Conservation (phyloP, 2,113 vertebrate genomes). For the Bolborhynchus lineola region DNA sequence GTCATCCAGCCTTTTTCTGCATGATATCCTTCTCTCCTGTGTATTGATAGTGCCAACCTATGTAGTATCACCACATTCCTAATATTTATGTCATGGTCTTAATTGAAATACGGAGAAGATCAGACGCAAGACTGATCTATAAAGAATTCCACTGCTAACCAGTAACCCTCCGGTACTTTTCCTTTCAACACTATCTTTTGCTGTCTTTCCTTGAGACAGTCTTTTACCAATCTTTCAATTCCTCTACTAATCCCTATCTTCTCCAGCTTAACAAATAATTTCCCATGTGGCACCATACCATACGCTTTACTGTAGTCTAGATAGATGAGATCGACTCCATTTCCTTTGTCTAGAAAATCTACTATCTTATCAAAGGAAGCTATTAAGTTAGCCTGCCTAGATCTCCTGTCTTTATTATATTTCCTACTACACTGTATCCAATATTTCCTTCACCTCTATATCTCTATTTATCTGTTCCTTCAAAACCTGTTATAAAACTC, state of each 20-base stretch:
- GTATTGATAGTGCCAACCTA: background rate
- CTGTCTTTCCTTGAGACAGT: conserved; percentile 2
- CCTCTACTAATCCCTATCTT: conserved; percentile 58
- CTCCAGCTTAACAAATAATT: conserved; percentile 57
- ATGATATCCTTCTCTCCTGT: background rate
- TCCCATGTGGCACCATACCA: conserved; percentile 39
- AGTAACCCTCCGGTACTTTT: background rate
- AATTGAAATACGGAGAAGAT: conserved; percentile 32
- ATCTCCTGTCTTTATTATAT: background rate
- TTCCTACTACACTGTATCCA: background rate
- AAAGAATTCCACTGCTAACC: conserved; percentile 37
- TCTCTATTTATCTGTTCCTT: background rate
- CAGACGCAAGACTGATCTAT: conserved; percentile 6
- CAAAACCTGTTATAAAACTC: background rate
- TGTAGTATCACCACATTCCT: background rate
- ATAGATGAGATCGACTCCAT: conserved; percentile 28
- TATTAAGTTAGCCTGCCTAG: conserved; percentile 27
- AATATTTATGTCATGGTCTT: conserved; percentile 19
- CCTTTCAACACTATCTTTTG: conserved; percentile 47
- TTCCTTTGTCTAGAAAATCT: conserved; percentile 63
- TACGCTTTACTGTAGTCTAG: background rate
- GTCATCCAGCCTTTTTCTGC: conserved; percentile 24
- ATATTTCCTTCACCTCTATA: background rate
- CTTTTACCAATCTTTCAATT: conserved; percentile 53
- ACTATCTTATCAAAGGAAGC: conserved; percentile 45